Percentiles rank a stretch among this genome's conserved stretches.
Conservation (phyloP, 2,797 vertebrate genomes). For the Sciaenops ocellatus region DNA sequence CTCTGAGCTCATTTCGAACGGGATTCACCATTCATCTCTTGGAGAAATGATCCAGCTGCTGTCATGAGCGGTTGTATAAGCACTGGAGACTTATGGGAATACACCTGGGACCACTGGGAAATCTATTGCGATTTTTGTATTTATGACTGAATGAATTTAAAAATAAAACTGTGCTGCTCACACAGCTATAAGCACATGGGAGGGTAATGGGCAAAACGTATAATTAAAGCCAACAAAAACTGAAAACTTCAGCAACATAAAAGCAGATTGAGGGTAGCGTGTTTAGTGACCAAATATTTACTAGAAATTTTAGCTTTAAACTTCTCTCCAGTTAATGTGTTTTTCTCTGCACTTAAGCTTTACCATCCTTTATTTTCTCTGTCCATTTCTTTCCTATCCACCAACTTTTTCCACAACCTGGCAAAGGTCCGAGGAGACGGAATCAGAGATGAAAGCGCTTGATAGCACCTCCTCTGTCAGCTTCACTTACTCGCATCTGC, state of each 20-base stretch:
- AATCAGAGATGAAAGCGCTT: slow-evolving; percentile 59
- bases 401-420: slow-evolving; percentile 38
- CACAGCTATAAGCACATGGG: slow-evolving; percentile 1
- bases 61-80: slow-evolving; percentile 34
- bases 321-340: slow-evolving; percentile 3
- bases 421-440: slow-evolving; percentile 44
- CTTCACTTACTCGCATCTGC: slow-evolving; percentile 53
- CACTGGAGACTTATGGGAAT: slow-evolving; percentile 30
- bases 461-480: slow-evolving; percentile 63
- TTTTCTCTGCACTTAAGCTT: slow-evolving; percentile 9
- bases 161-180: slow-evolving; percentile 19
- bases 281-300: slow-evolving; percentile 31
- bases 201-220: slow-evolving; percentile 1
- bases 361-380: slow-evolving; percentile 40
- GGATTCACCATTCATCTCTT: slow-evolving; percentile 53
- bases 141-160: slow-evolving; percentile 12
- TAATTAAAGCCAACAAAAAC: slow-evolving; percentile 45
- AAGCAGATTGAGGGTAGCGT: not conserved
- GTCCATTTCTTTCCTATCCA: slow-evolving; percentile 39
- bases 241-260: not conserved
- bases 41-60: slow-evolving; percentile 38
- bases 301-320: slow-evolving; percentile 23
- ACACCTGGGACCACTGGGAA: slow-evolving; percentile 53
- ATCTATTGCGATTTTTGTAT: slow-evolving; percentile 23
- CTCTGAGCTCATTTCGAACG: slow-evolving; percentile 36